Evolutionary conservation across 2,797 vertebrate species (phyloP), one percentile per base, ranked within the genome.

Genomic region (Varecia variegata): DNA sequence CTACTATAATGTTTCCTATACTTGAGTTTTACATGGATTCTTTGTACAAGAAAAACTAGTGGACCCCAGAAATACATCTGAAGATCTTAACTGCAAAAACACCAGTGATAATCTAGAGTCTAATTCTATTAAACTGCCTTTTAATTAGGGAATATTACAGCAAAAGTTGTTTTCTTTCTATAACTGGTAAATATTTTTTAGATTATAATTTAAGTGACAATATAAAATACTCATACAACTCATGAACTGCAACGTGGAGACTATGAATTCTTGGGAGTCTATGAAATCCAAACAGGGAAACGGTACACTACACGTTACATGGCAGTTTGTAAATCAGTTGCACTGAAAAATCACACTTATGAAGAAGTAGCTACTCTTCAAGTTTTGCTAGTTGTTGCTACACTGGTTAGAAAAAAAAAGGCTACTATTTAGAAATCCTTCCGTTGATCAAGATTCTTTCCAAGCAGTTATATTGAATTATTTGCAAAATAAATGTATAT

Each of bases 341-440:
- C 40, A 40, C 9, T 76, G 62, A 88, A 89, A 73, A 83, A 93
- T 67, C 60, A 79, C 47, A 80, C 77, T 94, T 86, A 88, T 74
- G 32, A 92, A 90, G 32, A 92, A 90, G 40, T 52, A 77, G 14
- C 50, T 88, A 17, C 76, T 96, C 71, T 92, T 45, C 70, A 80
- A 67, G 8, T 58, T 91, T 91, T 76, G 14, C 70, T 47, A 17
- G 73, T 38, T 94, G 56, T 79, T 93, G 71, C 60, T 88, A 73
- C 21, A 77, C 73, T 84, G 52, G 30, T 52, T 32, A 60, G 30
- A 17, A 84, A 60, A 71, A 94, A 74, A 87, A 95, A 95, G 40
- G 32, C 20, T 71, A 15, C 86, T 93, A 73, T 94, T 88, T 94
- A 94, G 82, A 90, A 96, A 89, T 68, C 15, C 38, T 93, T 54